phyloP scores from a whole-genome alignment of 2,888 invertebrate genomes.

The Sthenelais limicola region DNA sequence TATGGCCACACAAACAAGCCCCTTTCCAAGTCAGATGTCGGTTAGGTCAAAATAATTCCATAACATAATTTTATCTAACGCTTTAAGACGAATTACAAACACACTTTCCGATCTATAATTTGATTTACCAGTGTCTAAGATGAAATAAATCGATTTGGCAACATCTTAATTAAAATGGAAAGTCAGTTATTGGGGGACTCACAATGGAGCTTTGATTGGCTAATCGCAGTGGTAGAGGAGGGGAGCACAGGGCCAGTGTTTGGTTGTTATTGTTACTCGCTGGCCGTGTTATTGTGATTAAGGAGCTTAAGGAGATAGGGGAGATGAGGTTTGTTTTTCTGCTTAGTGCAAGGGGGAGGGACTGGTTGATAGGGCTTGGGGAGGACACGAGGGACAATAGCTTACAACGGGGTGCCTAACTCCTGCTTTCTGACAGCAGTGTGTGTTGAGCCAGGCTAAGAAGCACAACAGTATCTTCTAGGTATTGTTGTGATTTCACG shows the following conservation, averaged over 20 bases:
- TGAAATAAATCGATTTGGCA: conserved; percentile 38
- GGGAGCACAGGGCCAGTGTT: background rate
- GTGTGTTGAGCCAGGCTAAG: too few relatives aligned
- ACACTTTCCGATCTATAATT: too few relatives aligned
- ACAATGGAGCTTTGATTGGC: conserved; percentile 20
- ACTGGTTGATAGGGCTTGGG: background rate
- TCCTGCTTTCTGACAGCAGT: conserved; percentile 16
- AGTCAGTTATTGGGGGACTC: conserved; percentile 21
- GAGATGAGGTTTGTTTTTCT: background rate
- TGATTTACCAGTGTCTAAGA: background rate
- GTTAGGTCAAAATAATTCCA: too few relatives aligned
- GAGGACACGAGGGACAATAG: background rate
- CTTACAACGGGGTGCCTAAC: conserved; percentile 22
- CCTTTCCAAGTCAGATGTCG: too few relatives aligned
- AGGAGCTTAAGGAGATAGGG: background rate
- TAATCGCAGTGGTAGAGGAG: background rate
- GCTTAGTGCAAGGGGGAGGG: conserved; percentile 7
- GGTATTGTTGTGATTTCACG: conserved; percentile 22
- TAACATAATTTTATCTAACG: too few relatives aligned
- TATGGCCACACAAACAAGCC: too few relatives aligned
- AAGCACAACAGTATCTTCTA: too few relatives aligned
- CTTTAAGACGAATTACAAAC: too few relatives aligned
- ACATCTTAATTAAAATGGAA: conserved; percentile 36
- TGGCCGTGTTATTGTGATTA: too few relatives aligned
- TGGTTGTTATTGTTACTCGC: too few relatives aligned